phyloP scores from a whole-genome alignment of 1,140 invertebrate species.

The Pseudomyrmex cubaensis region DNA sequence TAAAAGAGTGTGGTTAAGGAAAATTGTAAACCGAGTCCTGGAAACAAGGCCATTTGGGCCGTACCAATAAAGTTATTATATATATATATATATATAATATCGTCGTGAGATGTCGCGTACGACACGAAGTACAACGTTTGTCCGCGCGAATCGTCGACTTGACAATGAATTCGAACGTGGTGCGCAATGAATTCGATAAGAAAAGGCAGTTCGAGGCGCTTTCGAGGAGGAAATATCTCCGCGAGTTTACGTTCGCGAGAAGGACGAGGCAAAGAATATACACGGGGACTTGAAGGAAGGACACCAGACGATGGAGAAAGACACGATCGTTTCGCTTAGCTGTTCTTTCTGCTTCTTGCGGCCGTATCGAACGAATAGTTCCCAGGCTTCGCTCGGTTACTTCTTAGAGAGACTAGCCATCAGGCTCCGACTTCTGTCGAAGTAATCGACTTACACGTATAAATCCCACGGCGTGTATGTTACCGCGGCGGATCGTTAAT shows the following conservation, averaged over 20 bases:
- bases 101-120: slow-evolving; percentile 6
- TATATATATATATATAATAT: too few relatives aligned
- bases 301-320: slow-evolving; percentile 51
- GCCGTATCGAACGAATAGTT: slow-evolving; percentile 70
- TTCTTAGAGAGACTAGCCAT: slow-evolving; percentile 56
- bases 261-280: slow-evolving; percentile 31
- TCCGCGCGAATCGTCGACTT: slow-evolving; percentile 25
- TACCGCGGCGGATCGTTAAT: slow-evolving; percentile 58
- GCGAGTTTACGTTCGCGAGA: background rate
- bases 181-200: slow-evolving; percentile 15
- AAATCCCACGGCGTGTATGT: slow-evolving; percentile 49
- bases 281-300: slow-evolving; percentile 24
- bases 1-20: too few relatives aligned
- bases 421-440: slow-evolving; percentile 53
- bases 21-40: too few relatives aligned
- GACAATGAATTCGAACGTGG: slow-evolving; percentile 51
- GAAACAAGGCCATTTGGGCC: too few relatives aligned
- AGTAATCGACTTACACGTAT: slow-evolving; percentile 59
- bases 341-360: slow-evolving; percentile 70
- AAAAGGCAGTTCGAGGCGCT: slow-evolving; percentile 1
- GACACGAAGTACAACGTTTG: background rate
- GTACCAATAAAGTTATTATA: too few relatives aligned
- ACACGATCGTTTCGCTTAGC: slow-evolving; percentile 64
- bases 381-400: slow-evolving; percentile 72
- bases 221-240: slow-evolving; percentile 3